Percentiles rank a stretch among this genome's conserved stretches.
phyloP scores from a whole-genome alignment of 1,140 invertebrate genomes.

The Trinorchestia longiramus region DNA sequence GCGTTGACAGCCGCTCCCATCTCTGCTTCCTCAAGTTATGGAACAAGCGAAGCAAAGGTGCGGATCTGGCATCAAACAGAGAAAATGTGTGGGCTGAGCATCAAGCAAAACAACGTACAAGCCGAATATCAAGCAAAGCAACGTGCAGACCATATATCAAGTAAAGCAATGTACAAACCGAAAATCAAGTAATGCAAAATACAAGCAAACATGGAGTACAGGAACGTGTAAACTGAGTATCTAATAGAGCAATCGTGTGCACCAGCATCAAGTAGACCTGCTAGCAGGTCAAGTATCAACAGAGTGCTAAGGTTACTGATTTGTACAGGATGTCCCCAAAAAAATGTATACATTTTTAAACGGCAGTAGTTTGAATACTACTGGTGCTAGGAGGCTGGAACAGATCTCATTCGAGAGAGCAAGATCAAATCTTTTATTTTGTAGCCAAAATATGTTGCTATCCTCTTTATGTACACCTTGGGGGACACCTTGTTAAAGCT shows the following conservation, averaged over 20 bases:
- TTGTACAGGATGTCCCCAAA: too few relatives aligned
- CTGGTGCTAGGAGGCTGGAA: too few relatives aligned
- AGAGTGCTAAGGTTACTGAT: too few relatives aligned
- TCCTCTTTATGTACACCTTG: too few relatives aligned
- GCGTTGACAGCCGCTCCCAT: neutral
- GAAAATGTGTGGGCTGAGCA: neutral
- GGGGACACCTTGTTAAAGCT: too few relatives aligned
- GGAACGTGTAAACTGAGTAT: neutral
- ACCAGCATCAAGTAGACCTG: too few relatives aligned
- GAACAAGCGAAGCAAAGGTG: neutral
- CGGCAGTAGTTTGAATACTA: too few relatives aligned
- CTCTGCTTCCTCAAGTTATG: neutral
- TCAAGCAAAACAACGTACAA: neutral
- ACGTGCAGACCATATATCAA: neutral
- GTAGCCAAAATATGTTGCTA: too few relatives aligned
- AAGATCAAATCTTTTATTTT: too few relatives aligned
- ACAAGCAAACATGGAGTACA: neutral
- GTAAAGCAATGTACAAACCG: neutral
- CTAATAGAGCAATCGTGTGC: neutral
- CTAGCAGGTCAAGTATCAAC: too few relatives aligned
- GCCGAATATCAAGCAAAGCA: neutral
- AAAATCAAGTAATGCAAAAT: neutral
- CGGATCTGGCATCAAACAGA: neutral
- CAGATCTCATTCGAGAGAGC: too few relatives aligned
- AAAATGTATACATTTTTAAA: too few relatives aligned